Evolutionary conservation across 2,888 invertebrate genomes (phyloP).

Genomic region (Dusona sp.): DNA sequence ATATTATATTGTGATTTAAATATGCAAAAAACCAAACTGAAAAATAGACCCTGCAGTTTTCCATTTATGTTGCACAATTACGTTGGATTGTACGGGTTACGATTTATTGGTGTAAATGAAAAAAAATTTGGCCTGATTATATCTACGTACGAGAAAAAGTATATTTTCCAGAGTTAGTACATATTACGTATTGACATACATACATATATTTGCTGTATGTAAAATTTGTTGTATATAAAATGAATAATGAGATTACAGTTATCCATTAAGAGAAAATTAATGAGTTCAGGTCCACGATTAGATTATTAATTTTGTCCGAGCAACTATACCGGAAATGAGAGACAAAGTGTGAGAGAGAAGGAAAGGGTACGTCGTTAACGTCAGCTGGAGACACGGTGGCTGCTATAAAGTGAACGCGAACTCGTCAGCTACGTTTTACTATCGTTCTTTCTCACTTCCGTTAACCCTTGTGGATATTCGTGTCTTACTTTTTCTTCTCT

Average conservation of each 20-base stretch:
- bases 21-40: background rate
- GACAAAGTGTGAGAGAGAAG: background rate
- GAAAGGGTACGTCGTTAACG: constrained; percentile 60
- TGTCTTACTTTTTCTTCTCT: too few species aligned
- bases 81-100: background rate
- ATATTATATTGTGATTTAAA: background rate
- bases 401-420: constrained; percentile 53
- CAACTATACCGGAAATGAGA: constrained; percentile 11
- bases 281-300: constrained; percentile 58
- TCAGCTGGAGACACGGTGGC: constrained; percentile 63
- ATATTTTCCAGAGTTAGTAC: background rate
- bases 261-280: constrained; percentile 60
- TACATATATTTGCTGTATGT: background rate
- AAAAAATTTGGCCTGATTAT: background rate
- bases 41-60: background rate
- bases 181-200: background rate
- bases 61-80: background rate
- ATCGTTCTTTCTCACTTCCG: constrained; percentile 20
- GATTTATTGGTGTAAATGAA: background rate
- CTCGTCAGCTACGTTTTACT: constrained; percentile 51
- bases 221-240: background rate
- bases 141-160: background rate
- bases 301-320: constrained; percentile 63
- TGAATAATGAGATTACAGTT: constrained; percentile 46
- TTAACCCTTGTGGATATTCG: constrained; percentile 1